Evolutionary conservation across 2,113 vertebrate species (phyloP).

Genomic region (Butastur rufipennis): DNA sequence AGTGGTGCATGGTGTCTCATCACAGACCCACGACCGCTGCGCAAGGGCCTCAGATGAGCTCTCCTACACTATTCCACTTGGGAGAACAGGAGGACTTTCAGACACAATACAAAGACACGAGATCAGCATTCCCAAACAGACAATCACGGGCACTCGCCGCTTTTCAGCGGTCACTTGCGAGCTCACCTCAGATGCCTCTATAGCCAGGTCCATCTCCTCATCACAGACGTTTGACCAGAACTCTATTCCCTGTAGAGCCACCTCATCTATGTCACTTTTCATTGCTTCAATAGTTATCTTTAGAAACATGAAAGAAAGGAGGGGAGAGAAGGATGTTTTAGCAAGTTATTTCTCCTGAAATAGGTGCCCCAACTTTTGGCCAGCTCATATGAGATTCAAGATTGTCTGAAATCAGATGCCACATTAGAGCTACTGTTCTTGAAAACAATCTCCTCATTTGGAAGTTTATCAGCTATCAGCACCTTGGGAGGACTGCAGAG

Average conservation of each 20-base stretch:
- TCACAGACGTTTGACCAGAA: constrained; percentile 99
- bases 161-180: no score
- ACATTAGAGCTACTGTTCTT: background rate
- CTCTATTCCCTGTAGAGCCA: constrained; percentile 96
- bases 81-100: background rate
- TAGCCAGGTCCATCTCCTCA: constrained; percentile 98
- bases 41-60: background rate
- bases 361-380: rapidly evolving
- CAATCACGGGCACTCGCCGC: rapidly evolving
- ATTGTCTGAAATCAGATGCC: rapidly evolving
- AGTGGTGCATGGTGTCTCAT: background rate
- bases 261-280: constrained; percentile 98
- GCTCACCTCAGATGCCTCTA: constrained; percentile 93
- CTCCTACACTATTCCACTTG: no score
- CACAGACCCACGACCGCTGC: background rate
- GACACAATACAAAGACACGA: rapidly evolving
- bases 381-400: rapidly evolving
- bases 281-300: constrained; percentile 99
- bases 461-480: background rate
- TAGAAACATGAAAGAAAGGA: background rate
- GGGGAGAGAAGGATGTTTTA: background rate
- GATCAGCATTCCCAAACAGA: background rate
- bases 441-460: background rate
- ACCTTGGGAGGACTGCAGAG: background rate
- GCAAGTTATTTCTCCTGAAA: background rate